Base-by-base conservation (phyloP, 1,140 invertebrate genomes). In the Philotrypesis tridentata region DNA sequence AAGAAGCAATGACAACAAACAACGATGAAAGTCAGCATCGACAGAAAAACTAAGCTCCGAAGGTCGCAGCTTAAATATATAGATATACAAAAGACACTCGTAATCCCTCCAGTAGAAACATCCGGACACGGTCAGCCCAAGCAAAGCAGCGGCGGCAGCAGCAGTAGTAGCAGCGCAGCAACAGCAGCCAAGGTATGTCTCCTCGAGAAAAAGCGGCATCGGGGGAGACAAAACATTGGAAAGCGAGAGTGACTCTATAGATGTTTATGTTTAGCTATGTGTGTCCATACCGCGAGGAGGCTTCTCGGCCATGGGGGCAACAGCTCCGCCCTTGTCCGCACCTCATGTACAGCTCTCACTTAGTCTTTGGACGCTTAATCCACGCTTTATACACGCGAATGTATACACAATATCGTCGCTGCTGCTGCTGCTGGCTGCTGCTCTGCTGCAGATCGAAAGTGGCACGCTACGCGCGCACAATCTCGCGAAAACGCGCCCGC, bases 381-480 rank as follows among this genome's bases (percentile, higher is more conserved):
- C 21, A 55, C 48, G 48, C n/a, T n/a, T n/a, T n/a, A n/a, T 6
- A 17, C 48, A 55, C 48, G 48, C n/a, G n/a, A n/a, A n/a, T n/a
- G n/a, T n/a, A 55, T 17, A 55, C 48, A 55, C 48, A n/a, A 55
- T 55, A 5, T 9, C 33, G 33, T 37, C 9, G 48, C 48, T 55
- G 48, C 48, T 55, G n/a, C 48, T 55, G 33, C 48, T 55, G 48
- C 48, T 48, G 12, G 12, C 14, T 48, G 9, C 43, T 48, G n/a
- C 12, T 37, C 48, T 55, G 48, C 17, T 55, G 21, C 33, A 73
- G 63, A 31, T 31, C 31, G 31, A 72, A 33, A 65, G 63, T 65
- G 63, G 63, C 63, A 65, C 63, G 63, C 63, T 25, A 65, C 63
- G 63, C 63, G 63, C 25, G 25, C 63, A 65, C 63, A 65, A 29